Evolutionary conservation across 2,888 invertebrate genomes (phyloP), one percentile per base, ranked within the genome.

Genomic region (Torymus aiolomorphi): DNA sequence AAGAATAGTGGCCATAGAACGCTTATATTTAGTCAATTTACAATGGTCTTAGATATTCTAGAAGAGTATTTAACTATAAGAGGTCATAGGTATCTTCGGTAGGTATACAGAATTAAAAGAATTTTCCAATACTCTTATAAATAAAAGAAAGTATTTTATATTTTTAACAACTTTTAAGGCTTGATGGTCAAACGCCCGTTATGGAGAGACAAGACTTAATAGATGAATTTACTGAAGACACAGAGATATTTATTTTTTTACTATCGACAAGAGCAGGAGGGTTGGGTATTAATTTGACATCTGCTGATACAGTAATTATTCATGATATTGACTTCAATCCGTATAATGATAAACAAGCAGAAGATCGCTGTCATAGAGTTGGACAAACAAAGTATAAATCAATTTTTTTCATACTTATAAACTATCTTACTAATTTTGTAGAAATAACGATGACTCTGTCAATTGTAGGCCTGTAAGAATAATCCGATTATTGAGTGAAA

Each of bases 241-340:
- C 91, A 2, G 94, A 93, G 78, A 95, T 98, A 86, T 97, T 97
- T 91, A 93, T 97, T 85, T 98, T 98, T 91, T 92, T 98, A 79
- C 90, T 98, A 85, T 97, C 98, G 5, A 98, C 98, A 0, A 94
- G 94, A 88, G 98, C 98, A 0, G 98, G 98, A 52, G 99, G 98
- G n/a, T 92, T 98, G 71, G 98, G 98, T 76, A 97, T 98, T 87
- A 98, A 98, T 92, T 93, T 98, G 83, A 97, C 97, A 0, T 95
- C 97, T 0, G 98, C 99, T 0, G 98, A 98, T 91, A 96, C 96
- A 13, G 98, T 98, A 84, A 95, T 98, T 86, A 95, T 99, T 83
- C 98, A 99, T 90, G 99, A 99, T 88, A 97, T 98, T 71, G 99
- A 99, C 92, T 98, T 97, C 90, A 99, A 99, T 92, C 98, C 98